Percentiles rank a stretch among this genome's conserved stretches.
Evolutionary conservation across 2,797 vertebrate species (phyloP).

Genomic region (Coilia nasus): DNA sequence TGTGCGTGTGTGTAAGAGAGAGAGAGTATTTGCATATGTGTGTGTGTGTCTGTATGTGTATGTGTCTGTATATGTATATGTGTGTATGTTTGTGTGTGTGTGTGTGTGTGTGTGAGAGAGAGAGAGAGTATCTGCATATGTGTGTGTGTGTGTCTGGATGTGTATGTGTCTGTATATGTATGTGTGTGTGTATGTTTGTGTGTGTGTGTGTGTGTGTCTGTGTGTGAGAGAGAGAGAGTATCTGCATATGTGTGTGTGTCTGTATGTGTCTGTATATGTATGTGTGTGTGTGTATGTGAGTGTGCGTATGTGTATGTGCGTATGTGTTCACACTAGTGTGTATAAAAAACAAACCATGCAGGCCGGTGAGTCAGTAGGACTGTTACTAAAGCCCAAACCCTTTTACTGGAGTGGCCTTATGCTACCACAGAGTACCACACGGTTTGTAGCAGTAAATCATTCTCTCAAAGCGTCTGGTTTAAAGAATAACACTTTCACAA

Average conservation of each 20-base stretch:
- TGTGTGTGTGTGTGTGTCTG: background rate
- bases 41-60: background rate
- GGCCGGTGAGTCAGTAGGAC: background rate
- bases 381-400: background rate
- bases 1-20: background rate
- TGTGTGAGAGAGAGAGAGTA: background rate
- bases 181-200: background rate
- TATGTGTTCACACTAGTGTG: background rate
- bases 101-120: background rate
- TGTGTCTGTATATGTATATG: background rate
- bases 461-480: background rate
- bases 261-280: background rate
- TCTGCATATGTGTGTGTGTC: background rate
- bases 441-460: background rate
- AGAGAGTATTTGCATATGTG: background rate
- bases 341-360: too few species aligned
- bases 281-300: background rate
- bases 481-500: conserved; percentile 20
- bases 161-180: background rate
- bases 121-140: too few species aligned
- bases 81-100: background rate
- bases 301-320: background rate
- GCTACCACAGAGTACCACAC: background rate
- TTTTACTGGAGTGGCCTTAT: background rate
- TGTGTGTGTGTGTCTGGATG: background rate